These are phyloP conservation scores for Beroe ovata DNA, from an alignment of 37 sponge, comb jelly and placozoan genomes.

Conservation along the genomic window DNA sequence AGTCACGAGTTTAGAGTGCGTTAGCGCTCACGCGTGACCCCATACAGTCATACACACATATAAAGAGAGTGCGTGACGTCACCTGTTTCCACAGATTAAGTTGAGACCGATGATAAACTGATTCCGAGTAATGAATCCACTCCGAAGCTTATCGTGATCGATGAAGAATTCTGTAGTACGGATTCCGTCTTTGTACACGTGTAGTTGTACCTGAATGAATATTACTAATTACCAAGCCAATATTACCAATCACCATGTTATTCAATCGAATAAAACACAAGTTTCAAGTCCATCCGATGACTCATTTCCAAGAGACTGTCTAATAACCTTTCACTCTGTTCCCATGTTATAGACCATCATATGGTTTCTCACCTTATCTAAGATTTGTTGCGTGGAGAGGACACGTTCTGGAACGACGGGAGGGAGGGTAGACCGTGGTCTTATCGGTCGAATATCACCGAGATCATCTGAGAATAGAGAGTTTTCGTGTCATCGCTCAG, in stretches of 20 bases:
- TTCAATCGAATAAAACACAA: too few relatives aligned
- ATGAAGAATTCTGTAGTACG: slow-evolving; percentile 91
- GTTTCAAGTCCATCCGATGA: too few relatives aligned
- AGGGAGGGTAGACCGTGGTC: neutral
- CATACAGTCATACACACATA: too few relatives aligned
- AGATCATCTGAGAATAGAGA: neutral
- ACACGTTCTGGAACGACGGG: neutral
- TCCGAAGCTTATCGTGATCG: slow-evolving; percentile 86
- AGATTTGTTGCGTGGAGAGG: neutral
- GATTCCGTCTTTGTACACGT: slow-evolving; percentile 88
- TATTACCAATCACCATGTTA: too few relatives aligned
- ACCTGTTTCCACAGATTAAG: slow-evolving; percentile 54
- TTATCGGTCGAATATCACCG: neutral
- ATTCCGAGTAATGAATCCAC: slow-evolving; percentile 88
- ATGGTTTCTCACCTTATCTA: slow-evolving; percentile 32
- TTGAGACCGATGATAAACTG: slow-evolving; percentile 72
- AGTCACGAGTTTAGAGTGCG: too few relatives aligned
- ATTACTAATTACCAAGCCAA: too few relatives aligned
- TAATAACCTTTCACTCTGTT: too few relatives aligned
- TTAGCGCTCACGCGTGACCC: too few relatives aligned
- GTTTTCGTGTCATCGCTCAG: too few relatives aligned
- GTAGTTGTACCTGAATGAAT: slow-evolving; percentile 66
- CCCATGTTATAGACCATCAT: too few relatives aligned
- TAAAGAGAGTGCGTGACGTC: too few relatives aligned
- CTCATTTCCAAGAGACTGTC: too few relatives aligned